Evolutionary conservation across 2,888 invertebrate genomes (phyloP), one percentile per base, ranked within the genome.

Genomic region (Heterodera filipjevi): DNA sequence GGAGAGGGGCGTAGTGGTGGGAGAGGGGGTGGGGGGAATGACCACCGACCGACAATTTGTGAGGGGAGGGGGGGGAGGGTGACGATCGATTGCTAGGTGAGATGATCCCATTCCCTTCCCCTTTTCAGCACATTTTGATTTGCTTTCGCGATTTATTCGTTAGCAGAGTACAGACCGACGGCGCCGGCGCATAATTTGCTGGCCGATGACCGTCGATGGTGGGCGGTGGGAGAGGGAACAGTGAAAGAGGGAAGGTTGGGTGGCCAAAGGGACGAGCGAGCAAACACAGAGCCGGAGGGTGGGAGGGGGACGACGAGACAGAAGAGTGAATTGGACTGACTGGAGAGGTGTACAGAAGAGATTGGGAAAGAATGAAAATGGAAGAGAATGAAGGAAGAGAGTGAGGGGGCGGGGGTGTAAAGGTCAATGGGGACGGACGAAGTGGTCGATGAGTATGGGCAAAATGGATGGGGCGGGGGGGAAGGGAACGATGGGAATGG

Each of bases 301-400:
- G 75, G 33, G 75, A 30, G 39, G 39, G 49, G 49, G 59, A 39
- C 30, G 32, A 39, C 39, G 19, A 19, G 32, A 39, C 14, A 30
- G 27, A 75, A 30, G 66, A 64, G 46, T 75, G 44, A n/a, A 22
- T 75, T 33, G 72, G 72, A 44, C 49, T 53, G 49, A 33, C 73
- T 73, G 53, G 49, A 73, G 53, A 49, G 49, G 27, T 73, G 73
- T 49, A 33, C 73, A 73, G 35, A 64, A 39, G 39, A 46, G 64
- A 73, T 53, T 71, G 30, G 53, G 71, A 30, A 16, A 71, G 49
- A 27, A 35, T 73, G 59, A n/a, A 10, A 46, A 49, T 35, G 33
- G 73, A 35, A 35, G 46, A 5, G 46, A 5, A n/a, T n/a, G n/a
- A 5, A n/a, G n/a, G n/a, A n/a, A n/a, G n/a, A n/a, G n/a, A n/a